Evolutionary conservation across 2,888 invertebrate species (phyloP).

Genomic region (Cheilosia impressa): DNA sequence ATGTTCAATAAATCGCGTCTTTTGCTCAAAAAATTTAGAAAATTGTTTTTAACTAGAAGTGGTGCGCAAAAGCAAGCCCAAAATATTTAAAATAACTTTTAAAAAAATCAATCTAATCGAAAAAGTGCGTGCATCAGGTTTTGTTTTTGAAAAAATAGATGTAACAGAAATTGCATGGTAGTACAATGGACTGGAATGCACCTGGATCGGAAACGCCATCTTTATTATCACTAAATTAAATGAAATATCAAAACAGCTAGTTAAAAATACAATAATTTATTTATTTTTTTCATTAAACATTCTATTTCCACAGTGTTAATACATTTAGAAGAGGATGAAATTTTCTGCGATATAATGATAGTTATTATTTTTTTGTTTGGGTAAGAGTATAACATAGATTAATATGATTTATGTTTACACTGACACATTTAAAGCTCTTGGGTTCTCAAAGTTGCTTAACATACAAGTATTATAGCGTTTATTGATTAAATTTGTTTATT

Average conservation of each 20-base stretch:
- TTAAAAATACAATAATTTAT: slow-evolving; percentile 68
- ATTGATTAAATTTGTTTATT: slow-evolving; percentile 14
- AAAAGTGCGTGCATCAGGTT: no score
- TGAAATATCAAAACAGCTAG: slow-evolving; percentile 14
- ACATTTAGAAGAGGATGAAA: slow-evolving; percentile 63
- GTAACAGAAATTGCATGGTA: no score
- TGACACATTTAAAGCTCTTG: slow-evolving; percentile 72
- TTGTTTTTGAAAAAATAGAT: no score
- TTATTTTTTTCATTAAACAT: slow-evolving; percentile 56
- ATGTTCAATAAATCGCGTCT: no score
- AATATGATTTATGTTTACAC: slow-evolving; percentile 55
- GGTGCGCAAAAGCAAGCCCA: no score
- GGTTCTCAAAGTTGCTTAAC: slow-evolving; percentile 41
- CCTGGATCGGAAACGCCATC: not conserved
- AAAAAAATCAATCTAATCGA: no score
- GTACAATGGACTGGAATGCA: not conserved
- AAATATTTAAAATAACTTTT: no score
- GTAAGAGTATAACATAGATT: slow-evolving; percentile 55
- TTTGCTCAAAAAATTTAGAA: no score
- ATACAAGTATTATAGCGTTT: slow-evolving; percentile 31
- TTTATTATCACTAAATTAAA: not conserved
- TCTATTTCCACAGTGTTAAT: slow-evolving; percentile 57
- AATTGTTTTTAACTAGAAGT: no score
- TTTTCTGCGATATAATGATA: slow-evolving; percentile 24
- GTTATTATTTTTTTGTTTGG: slow-evolving; percentile 28